These are phyloP conservation scores for Calliscelio sp. DNA, from an alignment of 2,888 invertebrate genomes.

Conservation along the genomic window DNA sequence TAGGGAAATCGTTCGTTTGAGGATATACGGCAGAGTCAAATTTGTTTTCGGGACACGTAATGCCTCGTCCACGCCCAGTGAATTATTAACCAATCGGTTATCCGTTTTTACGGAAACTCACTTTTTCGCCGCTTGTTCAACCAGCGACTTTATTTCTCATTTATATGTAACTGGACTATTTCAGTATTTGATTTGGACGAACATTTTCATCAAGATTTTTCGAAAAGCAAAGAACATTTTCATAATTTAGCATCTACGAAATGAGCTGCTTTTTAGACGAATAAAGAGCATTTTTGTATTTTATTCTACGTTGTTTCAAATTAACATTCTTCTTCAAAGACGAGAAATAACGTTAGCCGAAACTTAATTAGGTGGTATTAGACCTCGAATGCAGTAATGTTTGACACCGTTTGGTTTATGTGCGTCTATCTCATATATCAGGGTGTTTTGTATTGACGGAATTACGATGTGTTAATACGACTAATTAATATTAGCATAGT, in stretches of 20 bases:
- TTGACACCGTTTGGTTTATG: no score
- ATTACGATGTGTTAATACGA: no score
- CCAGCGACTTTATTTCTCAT: slow-evolving; percentile 34
- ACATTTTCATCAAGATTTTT: slow-evolving; percentile 11
- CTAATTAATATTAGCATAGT: no score
- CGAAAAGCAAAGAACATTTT: not conserved
- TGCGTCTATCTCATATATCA: no score
- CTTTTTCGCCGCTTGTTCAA: slow-evolving; percentile 8
- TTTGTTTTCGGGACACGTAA: slow-evolving; percentile 59
- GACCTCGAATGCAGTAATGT: no score
- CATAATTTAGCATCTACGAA: not conserved
- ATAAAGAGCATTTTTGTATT: no score
- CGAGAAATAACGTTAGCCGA: no score
- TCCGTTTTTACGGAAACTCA: slow-evolving; percentile 36
- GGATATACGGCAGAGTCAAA: slow-evolving; percentile 32
- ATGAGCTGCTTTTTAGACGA: no score
- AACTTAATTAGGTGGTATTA: no score
- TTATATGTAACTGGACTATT: slow-evolving; percentile 11
- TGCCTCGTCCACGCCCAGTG: slow-evolving; percentile 56
- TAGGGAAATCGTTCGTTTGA: slow-evolving; percentile 72
- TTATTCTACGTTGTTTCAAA: no score
- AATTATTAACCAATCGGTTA: slow-evolving; percentile 69
- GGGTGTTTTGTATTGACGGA: no score
- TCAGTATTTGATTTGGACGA: not conserved
- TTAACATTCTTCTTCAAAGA: no score